Base-by-base conservation (phyloP, 1,140 invertebrate genomes). In the Apis mellifera region DNA sequence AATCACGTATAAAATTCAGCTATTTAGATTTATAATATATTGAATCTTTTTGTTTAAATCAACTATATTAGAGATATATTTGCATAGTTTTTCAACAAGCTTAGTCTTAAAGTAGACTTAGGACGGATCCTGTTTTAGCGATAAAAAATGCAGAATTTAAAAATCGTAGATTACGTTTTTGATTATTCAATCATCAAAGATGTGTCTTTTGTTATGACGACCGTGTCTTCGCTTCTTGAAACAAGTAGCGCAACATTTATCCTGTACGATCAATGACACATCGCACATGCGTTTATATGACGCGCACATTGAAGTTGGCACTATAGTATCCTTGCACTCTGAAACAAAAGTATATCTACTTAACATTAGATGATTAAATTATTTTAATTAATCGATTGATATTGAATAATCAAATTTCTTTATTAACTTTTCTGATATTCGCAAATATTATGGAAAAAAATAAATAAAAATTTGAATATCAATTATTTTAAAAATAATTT, bases 231-330 rank as follows among this genome's bases (percentile, higher is more conserved):
- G 87, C 83, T 86, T 89, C 66, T 91, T 92, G 57, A 76, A 88
- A 55, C 92, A 93, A 11, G 90, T 91, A 48, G 89, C 89, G 73
- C 92, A 93, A 87, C 92, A 93, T 83, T 92, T 92, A 70, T 92
- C 89, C 48, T 87, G 88, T 26, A 92, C 89, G 42, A 90, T 86
- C 72, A 84, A 83, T 60, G 92, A 92, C 65, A 87, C 78, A 26
- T 92, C 88, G 70, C 92, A 93, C 89, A 92, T 91, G 19, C 87
- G 86, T 73, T 82, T 88, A 69, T 92, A 92, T 19, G 90, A 83
- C 13, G 86, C 70, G 64, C 92, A 92, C 80, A 89, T 89, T 17
- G 89, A 86, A 1, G 83, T 72, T 21, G 92, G 87, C 32, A 82
- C 70, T n/a, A 90, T 89, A 12, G 69, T 91, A 82, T 93, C 91